A percentile compares a stretch with the other conserved stretches of the same genome.
Evolutionary conservation across 2,113 vertebrate genomes (phyloP).

Genomic region (Tretioscincus oriximinensis): DNA sequence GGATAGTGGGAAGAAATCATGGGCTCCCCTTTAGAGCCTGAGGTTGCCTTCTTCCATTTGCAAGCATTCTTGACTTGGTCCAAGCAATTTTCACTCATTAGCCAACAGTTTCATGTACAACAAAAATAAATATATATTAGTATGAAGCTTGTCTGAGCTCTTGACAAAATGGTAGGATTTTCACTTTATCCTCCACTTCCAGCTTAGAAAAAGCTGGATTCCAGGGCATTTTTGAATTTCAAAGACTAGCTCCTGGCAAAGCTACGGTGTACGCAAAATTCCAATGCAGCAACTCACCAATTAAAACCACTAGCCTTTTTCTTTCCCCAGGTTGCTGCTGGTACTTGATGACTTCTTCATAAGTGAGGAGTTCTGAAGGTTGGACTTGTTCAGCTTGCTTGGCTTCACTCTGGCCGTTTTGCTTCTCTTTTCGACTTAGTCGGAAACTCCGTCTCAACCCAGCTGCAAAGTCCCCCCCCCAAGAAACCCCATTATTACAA

Average conservation of each 20-base stretch:
- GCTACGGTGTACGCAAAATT: background rate
- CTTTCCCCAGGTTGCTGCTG: slow-evolving; percentile 80
- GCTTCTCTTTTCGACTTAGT: slow-evolving; percentile 82
- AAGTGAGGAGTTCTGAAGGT: slow-evolving; percentile 77
- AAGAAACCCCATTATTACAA: background rate
- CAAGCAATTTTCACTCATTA: no score
- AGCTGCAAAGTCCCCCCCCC: slow-evolving; percentile 66
- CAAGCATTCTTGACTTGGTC: no score
- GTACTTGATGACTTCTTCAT: slow-evolving; percentile 88
- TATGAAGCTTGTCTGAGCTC: background rate
- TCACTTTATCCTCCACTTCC: background rate
- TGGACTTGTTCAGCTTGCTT: slow-evolving; percentile 61
- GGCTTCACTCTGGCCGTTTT: slow-evolving; percentile 67
- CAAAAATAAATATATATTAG: background rate
- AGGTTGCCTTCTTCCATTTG: no score
- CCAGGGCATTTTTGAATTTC: background rate
- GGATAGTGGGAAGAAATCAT: no score
- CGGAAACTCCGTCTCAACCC: slow-evolving; percentile 88
- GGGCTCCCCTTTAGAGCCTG: no score
- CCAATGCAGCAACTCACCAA: slow-evolving; percentile 75
- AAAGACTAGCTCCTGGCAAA: background rate
- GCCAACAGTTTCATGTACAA: no score
- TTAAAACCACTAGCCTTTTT: slow-evolving; percentile 88
- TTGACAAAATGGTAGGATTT: background rate
- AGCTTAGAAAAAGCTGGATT: background rate